Evolutionary conservation across 2,888 invertebrate species (phyloP), one percentile per base, ranked within the genome.

Genomic region (Druceiella hillmani): DNA sequence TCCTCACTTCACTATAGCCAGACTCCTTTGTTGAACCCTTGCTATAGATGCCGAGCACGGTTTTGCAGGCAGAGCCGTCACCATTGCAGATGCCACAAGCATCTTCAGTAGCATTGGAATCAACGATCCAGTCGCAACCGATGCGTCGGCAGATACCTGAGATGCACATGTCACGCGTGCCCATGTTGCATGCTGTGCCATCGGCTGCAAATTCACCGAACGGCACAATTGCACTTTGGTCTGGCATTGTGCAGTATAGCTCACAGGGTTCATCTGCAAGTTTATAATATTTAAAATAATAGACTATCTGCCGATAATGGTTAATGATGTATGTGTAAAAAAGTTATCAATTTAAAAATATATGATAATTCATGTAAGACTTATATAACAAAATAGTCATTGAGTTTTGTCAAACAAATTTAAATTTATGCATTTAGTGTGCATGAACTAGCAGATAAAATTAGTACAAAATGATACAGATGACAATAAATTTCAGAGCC

Each of bases 81-180:
- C 92, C 92, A 50, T 85, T 85, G 56, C 92, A 92, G 33, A 88
- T 73, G 4, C 92, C 91, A 58, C 92, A 92, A 30, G 80, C 76
- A 62, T 92, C 92, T 54, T 89, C 89, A 51, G 79, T 75, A 17
- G 82, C 75, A 35, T 76, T 76, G 0, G 90, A 90, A 55, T 86
- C 86, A 31, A 92, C 81, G 36, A 78, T 66, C 89, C 90, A 91
- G 66, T 92, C 91, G 65, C 92, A 92, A n/a, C 91, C 88, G 35
- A 92, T 86, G 67, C 81, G 83, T 83, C 90, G 74, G 54, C 78
- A 74, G 47, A 74, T 67, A 48, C 68, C 68, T 63, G 53, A 60
- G 50, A 93, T 86, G 58, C 92, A 93, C 77, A 92, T 84, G 55
- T 92, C 81, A 41, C 86, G 76, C 0, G 84, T 80, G 13, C 88